Conservation (phyloP, 2,888 invertebrate genomes). For the Toxonevra muliebris region DNA sequence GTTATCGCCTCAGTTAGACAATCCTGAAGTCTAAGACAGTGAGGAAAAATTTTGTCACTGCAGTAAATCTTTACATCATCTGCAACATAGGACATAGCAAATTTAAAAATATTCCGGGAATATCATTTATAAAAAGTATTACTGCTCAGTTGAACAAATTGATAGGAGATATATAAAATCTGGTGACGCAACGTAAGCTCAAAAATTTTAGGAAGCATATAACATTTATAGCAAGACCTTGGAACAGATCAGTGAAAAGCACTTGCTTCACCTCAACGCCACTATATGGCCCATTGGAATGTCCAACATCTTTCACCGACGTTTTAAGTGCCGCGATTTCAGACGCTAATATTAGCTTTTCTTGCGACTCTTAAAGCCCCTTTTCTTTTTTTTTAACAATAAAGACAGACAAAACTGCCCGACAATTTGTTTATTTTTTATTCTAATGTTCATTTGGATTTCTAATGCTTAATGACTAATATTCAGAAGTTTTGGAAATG, state of each 20-base stretch:
- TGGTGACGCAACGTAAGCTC: background rate
- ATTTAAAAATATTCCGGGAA: no score
- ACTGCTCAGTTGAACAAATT: background rate
- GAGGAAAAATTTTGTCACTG: no score
- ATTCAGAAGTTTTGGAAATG: no score
- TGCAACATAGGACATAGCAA: no score
- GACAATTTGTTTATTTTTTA: no score
- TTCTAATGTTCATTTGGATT: no score
- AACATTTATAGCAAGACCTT: background rate
- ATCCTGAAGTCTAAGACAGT: no score
- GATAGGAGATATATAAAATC: background rate
- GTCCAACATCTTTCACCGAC: conserved; percentile 1
- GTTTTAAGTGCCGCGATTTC: background rate
- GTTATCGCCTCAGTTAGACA: no score
- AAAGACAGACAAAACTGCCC: no score
- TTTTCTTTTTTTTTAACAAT: background rate
- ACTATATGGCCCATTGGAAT: background rate
- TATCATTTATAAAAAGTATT: background rate
- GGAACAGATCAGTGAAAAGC: background rate
- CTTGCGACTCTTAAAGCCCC: background rate
- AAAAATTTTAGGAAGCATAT: background rate
- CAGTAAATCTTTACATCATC: no score
- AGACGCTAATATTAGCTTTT: background rate
- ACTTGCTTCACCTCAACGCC: conserved; percentile 1
- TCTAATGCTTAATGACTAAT: no score